Base-by-base conservation (phyloP, 1,140 invertebrate species). In the Drosophila punjabiensis region DNA sequence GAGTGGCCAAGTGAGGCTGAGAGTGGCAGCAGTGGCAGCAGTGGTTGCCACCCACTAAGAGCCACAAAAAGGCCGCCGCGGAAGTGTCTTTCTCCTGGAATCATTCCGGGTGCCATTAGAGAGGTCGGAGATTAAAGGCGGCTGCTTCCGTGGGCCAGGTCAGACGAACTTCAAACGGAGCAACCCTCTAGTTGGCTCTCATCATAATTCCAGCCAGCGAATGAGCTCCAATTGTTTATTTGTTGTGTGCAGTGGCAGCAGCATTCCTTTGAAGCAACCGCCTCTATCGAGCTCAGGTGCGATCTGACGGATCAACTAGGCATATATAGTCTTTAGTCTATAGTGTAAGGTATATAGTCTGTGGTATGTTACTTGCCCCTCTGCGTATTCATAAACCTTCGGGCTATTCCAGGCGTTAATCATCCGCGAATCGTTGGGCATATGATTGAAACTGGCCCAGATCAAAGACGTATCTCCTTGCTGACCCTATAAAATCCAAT, bases 31-130 rank as follows among this genome's bases (percentile, higher is more conserved):
- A 6, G 24, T 37, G 69, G 78, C 39, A 64, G 65, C 39, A 24
- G 79, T 86, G 66, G 83, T 67, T 87, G 80, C 84, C 84, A 88
- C 84, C 84, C 84, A 88, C 84, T 50, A 56, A 24, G 80, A 6
- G 20, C 10, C 39, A 55, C 84, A 88, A 83, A 78, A 55, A 67
- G 24, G 50, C 82, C 84, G 80, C 50, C 69, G 20, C 84, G 84
- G 84, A 88, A 88, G 84, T 88, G 56, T 88, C 84, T 78, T 60
- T 88, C 84, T 83, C 16, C 50, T 24, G 50, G 33, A 33, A 11
- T 70, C 52, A 79, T 86, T 50, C 32, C 30, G 35, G 37, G 18
- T 43, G 24, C 75, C 62, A 63, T 82, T 61, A 81, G 45, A n/a
- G 13, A 33, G 65, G 18, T 69, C 35, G 52, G 55, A 79, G 84